Conservation (phyloP, 2,797 vertebrate species). For the Oophaga sylvatica region DNA sequence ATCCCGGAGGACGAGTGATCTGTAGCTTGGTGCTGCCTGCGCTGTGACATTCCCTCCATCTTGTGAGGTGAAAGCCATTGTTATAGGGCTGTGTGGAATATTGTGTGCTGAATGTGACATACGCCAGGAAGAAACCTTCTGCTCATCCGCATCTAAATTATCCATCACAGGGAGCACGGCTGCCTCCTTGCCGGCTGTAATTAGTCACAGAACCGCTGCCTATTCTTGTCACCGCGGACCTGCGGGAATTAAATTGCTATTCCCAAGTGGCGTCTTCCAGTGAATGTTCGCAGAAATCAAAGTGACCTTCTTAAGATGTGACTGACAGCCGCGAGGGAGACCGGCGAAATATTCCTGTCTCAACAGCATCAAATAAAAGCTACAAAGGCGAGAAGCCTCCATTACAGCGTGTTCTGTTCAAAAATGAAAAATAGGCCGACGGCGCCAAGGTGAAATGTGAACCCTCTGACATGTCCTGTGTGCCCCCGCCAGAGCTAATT, state of each 20-base stretch:
- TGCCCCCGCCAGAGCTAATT: neutral
- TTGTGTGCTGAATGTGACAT: conserved; percentile 4
- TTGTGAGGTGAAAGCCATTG: conserved; percentile 1
- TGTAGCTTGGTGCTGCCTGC: neutral
- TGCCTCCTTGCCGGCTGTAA: neutral
- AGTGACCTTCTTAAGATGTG: conserved; percentile 37
- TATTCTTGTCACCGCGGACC: neutral
- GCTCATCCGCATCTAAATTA: conserved; percentile 27
- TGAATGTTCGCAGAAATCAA: conserved; percentile 19
- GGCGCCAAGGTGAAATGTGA: neutral
- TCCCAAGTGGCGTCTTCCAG: conserved; percentile 34
- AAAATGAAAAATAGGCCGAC: neutral
- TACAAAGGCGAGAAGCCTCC: conserved; percentile 3
- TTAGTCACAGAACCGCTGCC: conserved; percentile 27
- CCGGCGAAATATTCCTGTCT: neutral
- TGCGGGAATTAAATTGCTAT: conserved; percentile 18
- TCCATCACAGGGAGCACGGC: conserved; percentile 24
- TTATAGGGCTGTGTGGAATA: neutral
- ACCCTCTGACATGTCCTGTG: neutral
- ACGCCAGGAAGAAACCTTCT: neutral
- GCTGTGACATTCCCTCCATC: neutral
- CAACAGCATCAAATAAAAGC: conserved; percentile 28
- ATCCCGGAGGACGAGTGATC: neutral
- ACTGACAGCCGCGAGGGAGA: conserved; percentile 30
- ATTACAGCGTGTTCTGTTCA: neutral